Base-by-base conservation (phyloP, 2,888 invertebrate species). In the Actias luna region DNA sequence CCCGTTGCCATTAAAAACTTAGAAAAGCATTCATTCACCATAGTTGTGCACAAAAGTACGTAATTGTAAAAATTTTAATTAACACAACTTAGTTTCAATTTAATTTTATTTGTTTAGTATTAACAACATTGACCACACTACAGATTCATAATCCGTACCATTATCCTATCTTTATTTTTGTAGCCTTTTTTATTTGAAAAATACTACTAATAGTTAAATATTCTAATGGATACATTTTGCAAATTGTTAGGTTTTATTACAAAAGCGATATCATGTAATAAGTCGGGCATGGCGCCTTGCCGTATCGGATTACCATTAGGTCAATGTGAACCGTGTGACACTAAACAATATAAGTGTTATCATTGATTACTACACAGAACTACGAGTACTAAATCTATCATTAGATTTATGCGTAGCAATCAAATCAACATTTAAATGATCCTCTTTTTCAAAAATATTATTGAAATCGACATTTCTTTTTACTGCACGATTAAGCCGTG, bases 231-330 rank as follows among this genome's bases (percentile, higher is more conserved):
- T 25, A 25, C 12, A 5, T 29, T 29, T 55, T n/a, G 31, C 27
- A 57, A 61, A 42, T 58, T 46, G 31, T 31, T 39, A 27, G 36
- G 25, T 61, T 66, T 69, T 78, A 78, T 82, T 75, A 82, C 77
- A 78, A 85, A 82, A 78, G 77, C 79, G 78, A 78, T 79, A 84
- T 84, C 83, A 79, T 69, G 77, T 76, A 78, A 66, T 77, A 81
- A 84, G 83, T 84, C 78, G 74, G 86, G 86, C 87, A 84, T 84
- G 84, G 87, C 85, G 87, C 80, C 80, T 74, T 67, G 73, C 84
- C 87, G 84, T 90, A 90, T 89, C 82, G 83, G 84, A 83, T 92
- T 89, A 88, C 91, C 74, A 76, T 83, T 86, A 88, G 89, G 87
- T 78, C 85, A 83, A 78, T 79, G 80, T 83, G 83, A 77, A 83